Conservation (phyloP, 37 sponge, comb jelly and placozoan genomes). For the Ephydatia muelleri region DNA sequence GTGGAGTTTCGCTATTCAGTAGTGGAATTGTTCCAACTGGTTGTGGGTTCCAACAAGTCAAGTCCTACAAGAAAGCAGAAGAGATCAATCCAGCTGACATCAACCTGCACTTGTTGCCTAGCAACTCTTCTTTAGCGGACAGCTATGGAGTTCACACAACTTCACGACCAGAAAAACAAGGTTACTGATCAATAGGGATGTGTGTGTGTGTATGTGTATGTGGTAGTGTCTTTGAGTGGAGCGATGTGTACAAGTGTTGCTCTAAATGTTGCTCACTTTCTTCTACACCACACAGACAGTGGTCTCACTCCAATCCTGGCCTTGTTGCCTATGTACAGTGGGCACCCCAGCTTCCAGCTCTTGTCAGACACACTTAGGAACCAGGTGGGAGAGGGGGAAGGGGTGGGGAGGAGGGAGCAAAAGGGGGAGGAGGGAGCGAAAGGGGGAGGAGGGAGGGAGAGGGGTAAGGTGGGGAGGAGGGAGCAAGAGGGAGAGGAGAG, state of each 20-base stretch:
- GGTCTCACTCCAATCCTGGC: slow-evolving; percentile 57
- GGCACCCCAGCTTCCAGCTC: slow-evolving; percentile 70
- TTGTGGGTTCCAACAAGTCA: slow-evolving; percentile 24
- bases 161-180: slow-evolving; percentile 50
- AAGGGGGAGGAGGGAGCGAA: too few relatives aligned
- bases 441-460: too few relatives aligned
- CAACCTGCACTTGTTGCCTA: slow-evolving; percentile 61
- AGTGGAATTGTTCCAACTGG: slow-evolving; percentile 68
- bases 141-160: slow-evolving; percentile 23
- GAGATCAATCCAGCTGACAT: slow-evolving; percentile 39
- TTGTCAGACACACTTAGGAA: slow-evolving; percentile 68
- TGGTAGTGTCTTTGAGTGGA: background rate
- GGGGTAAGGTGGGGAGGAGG: too few relatives aligned
- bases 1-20: slow-evolving; percentile 49
- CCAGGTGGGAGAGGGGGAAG: slow-evolving; percentile 55
- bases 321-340: slow-evolving; percentile 53
- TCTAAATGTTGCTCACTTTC: background rate
- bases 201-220: background rate
- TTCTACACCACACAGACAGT: slow-evolving; percentile 49
- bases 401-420: too few relatives aligned
- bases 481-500: too few relatives aligned
- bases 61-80: slow-evolving; percentile 17
- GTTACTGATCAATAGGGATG: slow-evolving; percentile 6
- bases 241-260: background rate
- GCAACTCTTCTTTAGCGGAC: slow-evolving; percentile 40